Conservation (phyloP, 2,113 vertebrate species). For the Clarias batrachus region DNA sequence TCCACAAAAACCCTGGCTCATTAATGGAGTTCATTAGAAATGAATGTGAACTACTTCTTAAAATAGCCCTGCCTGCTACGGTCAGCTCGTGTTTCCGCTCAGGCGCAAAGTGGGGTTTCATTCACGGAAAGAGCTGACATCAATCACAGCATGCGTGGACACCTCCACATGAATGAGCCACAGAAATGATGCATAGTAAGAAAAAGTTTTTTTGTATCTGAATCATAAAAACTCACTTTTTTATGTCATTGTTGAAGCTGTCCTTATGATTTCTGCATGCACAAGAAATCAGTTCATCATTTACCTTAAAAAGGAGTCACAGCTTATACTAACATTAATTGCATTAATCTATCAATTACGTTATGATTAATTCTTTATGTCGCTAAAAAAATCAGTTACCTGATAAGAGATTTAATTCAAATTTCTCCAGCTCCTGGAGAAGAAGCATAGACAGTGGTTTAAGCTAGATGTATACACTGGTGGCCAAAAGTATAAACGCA, state of each 20-base stretch:
- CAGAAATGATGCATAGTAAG: not conserved
- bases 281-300: not conserved
- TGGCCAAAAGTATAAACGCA: too few species aligned
- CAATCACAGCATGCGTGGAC: not conserved
- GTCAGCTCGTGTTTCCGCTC: slow-evolving; percentile 2
- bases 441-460: not conserved
- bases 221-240: not conserved
- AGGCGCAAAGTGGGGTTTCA: not conserved
- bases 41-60: slow-evolving; percentile 18
- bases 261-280: not conserved
- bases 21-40: slow-evolving; percentile 28
- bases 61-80: slow-evolving; percentile 10
- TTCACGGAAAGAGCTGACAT: not conserved
- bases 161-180: not conserved
- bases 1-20: slow-evolving; percentile 16
- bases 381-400: not conserved
- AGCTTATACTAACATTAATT: not conserved
- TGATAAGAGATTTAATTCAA: not conserved
- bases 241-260: not conserved
- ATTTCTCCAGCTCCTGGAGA: not conserved
- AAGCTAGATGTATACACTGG: not conserved
- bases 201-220: not conserved
- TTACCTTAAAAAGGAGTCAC: not conserved
- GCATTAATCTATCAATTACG: too few species aligned
- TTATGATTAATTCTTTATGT: not conserved